Base-by-base conservation (phyloP, 2,797 vertebrate genomes). In the Characodon lateralis region DNA sequence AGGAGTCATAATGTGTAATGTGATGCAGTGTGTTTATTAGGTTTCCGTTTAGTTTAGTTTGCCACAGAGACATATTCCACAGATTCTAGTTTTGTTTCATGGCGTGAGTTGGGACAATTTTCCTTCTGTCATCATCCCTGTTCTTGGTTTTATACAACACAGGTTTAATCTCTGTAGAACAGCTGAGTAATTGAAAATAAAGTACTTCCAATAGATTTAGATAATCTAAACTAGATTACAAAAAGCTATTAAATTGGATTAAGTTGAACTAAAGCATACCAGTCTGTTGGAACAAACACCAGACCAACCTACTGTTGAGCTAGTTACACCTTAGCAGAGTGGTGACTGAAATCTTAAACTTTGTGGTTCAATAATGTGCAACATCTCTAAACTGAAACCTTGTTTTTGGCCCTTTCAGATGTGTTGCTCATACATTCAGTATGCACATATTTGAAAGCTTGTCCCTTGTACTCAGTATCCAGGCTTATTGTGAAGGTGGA, bases 141-240 rank as follows among this genome's bases (percentile, higher is more conserved):
- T 3, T 59, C 26, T 28, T 59, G 12, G 10, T 69, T 69, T 69
- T 26, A 46, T 69, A 2, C 41, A 43, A 69, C 41, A 2, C 39
- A 46, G 46, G 24, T 69, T 69, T 69, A 69, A 69, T 69, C 41
- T 69, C 22, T n/a, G 24, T 46, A 39, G 26, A 74, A 51, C 41
- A 59, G 28, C 48, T 22, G 41, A 74, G 26, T 63, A 69, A 74
- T 72, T 71, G 41, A 6, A 78, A 69, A 74, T 55, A 71, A 59
- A 75, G 51, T 56, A 26, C 7, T 39, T 9, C 31, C 24, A n/a
- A 35, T 71, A n/a, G 56, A 72, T 58, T 73, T 28, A 31, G 31
- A 41, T 72, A 58, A 59, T 59, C n/a, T 41, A 53, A 56, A 73
- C 31, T 77, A 81, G 73, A 74, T 77, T 73, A 69, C 24, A 80